Percentiles rank a stretch among this genome's conserved stretches.
Conservation (phyloP, 1,140 invertebrate species). For the Dolichoris vasculosae region DNA sequence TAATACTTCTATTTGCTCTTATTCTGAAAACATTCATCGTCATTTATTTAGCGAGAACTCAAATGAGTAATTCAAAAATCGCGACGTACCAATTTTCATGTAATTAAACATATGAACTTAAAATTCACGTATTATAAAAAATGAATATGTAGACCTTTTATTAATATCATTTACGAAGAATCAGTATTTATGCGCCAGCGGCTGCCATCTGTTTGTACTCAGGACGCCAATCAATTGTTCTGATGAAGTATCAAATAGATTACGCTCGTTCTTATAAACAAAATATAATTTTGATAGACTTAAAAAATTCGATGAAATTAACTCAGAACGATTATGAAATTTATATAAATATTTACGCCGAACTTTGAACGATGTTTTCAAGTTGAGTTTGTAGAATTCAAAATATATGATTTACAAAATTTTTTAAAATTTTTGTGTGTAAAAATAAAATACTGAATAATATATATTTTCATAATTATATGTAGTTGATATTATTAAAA, state of each 20-base stretch:
- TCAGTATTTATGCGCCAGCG: slow-evolving; percentile 2
- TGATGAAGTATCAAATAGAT: slow-evolving; percentile 47
- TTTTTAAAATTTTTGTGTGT: too few species aligned
- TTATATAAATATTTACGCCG: too few species aligned
- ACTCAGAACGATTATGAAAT: background rate
- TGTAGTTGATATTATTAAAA: too few species aligned
- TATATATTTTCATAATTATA: too few species aligned
- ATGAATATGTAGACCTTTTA: background rate
- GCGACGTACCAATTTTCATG: background rate
- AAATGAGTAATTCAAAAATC: slow-evolving; percentile 11
- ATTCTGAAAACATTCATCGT: background rate
- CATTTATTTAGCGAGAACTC: background rate
- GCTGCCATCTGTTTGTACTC: background rate
- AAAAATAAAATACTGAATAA: too few species aligned
- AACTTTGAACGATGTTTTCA: too few species aligned
- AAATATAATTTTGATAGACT: background rate
- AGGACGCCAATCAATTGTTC: slow-evolving; percentile 12
- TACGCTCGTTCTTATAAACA: slow-evolving; percentile 11
- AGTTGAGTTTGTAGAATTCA: too few species aligned
- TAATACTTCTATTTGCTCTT: background rate
- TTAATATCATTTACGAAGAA: slow-evolving; percentile 32
- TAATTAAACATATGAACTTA: background rate
- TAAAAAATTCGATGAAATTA: background rate
- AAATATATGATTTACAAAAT: too few species aligned
- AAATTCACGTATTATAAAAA: background rate